Conservation (phyloP, 2,113 vertebrate species). For the Eurystomus gularis region DNA sequence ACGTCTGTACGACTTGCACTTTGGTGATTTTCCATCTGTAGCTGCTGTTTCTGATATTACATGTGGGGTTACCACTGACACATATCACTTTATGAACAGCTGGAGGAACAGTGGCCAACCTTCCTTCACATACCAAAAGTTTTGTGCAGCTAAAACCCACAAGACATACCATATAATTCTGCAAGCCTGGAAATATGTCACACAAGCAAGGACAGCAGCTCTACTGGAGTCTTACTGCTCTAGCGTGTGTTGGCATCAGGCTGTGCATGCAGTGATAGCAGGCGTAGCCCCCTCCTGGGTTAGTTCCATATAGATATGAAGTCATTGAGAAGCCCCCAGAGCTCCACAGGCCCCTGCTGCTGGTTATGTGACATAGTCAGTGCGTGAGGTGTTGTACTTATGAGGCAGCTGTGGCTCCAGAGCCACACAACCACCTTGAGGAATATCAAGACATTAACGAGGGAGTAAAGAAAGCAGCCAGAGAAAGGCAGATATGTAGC, state of each 20-base stretch:
- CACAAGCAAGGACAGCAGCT: background rate
- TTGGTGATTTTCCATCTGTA: conserved; percentile 46
- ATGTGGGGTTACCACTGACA: background rate
- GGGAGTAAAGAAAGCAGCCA: background rate
- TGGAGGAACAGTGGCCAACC: conserved; percentile 18
- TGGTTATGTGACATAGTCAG: background rate
- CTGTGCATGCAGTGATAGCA: background rate
- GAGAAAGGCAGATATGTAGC: background rate
- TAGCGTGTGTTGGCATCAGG: background rate
- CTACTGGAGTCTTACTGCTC: background rate
- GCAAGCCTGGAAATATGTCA: background rate
- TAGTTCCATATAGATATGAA: background rate
- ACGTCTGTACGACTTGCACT: conserved; percentile 24
- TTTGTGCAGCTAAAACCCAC: background rate
- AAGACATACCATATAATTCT: background rate
- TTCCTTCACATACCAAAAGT: background rate
- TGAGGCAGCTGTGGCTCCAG: background rate
- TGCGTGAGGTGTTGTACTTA: background rate
- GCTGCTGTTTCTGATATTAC: conserved; percentile 44
- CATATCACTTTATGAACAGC: background rate
- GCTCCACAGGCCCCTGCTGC: background rate
- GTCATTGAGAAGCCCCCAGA: background rate
- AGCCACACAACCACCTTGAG: background rate
- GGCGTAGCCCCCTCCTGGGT: background rate
- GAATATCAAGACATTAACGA: background rate